phyloP scores from a whole-genome alignment of 2,113 vertebrate species.

The Copsychus sechellarum region DNA sequence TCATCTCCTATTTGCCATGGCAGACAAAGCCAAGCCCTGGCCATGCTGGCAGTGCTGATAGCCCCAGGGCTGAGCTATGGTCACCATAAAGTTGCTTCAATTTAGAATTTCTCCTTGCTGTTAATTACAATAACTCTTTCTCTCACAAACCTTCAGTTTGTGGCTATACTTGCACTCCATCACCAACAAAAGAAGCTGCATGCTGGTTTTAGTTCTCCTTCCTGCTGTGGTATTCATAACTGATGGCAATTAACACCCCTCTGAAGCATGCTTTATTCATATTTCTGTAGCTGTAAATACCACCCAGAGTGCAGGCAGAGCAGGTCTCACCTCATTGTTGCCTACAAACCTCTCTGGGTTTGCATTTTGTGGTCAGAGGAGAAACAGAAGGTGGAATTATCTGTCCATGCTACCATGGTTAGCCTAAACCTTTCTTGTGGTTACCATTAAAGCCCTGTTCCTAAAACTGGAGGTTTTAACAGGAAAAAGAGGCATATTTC shows the following conservation, averaged over 20 bases:
- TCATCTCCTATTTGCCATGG: neutral
- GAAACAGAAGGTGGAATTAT: neutral
- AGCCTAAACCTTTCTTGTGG: neutral
- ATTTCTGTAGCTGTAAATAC: slow-evolving; percentile 5
- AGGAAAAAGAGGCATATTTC: neutral
- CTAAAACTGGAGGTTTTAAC: neutral
- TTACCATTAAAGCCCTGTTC: neutral
- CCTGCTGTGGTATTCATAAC: slow-evolving; percentile 51
- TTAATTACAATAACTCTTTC: slow-evolving; percentile 6
- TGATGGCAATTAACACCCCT: neutral
- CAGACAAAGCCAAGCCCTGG: accelerated
- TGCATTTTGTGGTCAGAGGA: neutral
- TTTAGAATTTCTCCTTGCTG: slow-evolving; percentile 5
- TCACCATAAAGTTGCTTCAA: neutral
- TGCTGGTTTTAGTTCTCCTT: slow-evolving; percentile 54
- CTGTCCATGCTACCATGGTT: neutral
- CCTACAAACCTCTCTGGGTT: neutral
- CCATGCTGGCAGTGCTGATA: accelerated
- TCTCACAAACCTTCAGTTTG: slow-evolving; percentile 9
- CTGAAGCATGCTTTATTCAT: neutral
- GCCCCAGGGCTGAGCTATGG: neutral
- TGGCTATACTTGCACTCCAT: slow-evolving; percentile 1
- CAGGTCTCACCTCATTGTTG: neutral
- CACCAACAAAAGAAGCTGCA: neutral
- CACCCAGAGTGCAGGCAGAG: neutral